Base-by-base conservation (phyloP, 2,888 invertebrate genomes). In the Pheosia tremula region DNA sequence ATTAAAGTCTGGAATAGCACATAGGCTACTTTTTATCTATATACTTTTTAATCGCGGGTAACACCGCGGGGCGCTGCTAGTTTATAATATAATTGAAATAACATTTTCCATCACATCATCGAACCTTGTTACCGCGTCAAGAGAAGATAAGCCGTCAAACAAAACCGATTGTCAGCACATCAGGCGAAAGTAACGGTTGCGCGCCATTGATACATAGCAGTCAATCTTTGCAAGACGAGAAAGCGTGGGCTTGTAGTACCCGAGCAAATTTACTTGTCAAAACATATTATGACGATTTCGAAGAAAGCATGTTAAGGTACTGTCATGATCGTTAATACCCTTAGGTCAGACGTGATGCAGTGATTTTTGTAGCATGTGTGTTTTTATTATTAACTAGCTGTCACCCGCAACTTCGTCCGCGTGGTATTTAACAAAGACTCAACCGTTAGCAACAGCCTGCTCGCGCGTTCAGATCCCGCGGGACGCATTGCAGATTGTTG, bases 181-280 rank as follows among this genome's bases (percentile, higher is more conserved):
- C 79, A 74, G 55, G 80, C 76, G 81, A 81, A 81, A 81, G 81
- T 77, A 77, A 77, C 76, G 71, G 69, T 68, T 57, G 49, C 62
- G 61, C 64, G 55, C 70, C 72, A 71, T 75, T 67, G 71, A 63
- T 64, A 71, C 67, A 68, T 63, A 55, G 65, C 72, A 69, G 75
- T 71, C 83, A 80, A 80, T 83, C 83, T 80, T 59, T 54, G 61
- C 64, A 52, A 56, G 56, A 56, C 58, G 66, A 78, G 81, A 82
- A 80, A 82, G 77, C 68, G 71, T 64, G 68, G 72, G 66, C 58
- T 68, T 63, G 8, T 73, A 75, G 68, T 74, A 73, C 71, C 59
- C 62, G 61, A 60, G 81, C 78, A 75, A 84, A 84, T 84, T 84
- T 83, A 77, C 79, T 77, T 82, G 84, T 84, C 84, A 82, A 79